A percentile compares a stretch with the other conserved stretches of the same genome.
Conservation (phyloP, 2,113 vertebrate species). For the Ploceus nigricollis region DNA sequence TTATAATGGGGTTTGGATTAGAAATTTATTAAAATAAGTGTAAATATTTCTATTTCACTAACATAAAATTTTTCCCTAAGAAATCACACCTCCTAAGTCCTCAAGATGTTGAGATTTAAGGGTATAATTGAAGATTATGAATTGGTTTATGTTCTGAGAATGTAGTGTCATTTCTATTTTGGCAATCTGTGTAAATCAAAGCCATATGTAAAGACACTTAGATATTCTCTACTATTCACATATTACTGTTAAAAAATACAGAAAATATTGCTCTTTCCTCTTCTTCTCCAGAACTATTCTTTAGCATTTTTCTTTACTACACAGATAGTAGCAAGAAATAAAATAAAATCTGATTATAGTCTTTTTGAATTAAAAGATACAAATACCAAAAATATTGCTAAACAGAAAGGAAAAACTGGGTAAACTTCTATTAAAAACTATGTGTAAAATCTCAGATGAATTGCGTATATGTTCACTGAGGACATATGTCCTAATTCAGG, state of each 20-base stretch:
- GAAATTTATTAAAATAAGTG: neutral
- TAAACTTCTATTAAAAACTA: neutral
- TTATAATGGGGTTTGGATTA: neutral
- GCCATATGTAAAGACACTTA: neutral
- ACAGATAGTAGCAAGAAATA: neutral
- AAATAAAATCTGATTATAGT: neutral
- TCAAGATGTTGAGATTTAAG: neutral
- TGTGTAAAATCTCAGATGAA: neutral
- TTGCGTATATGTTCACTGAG: neutral
- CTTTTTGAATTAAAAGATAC: neutral
- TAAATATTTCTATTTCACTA: neutral
- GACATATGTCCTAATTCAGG: neutral
- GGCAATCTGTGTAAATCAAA: neutral
- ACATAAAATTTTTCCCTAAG: neutral
- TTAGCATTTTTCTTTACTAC: neutral
- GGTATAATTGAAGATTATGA: neutral
- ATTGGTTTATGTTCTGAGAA: neutral
- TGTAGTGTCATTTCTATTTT: neutral
- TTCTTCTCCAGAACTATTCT: neutral
- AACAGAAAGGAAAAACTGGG: neutral
- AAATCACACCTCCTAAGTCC: neutral
- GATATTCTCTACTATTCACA: neutral
- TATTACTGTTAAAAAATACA: neutral
- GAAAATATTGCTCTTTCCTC: neutral
- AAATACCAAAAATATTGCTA: neutral